A percentile compares a stretch with the other conserved stretches of the same genome.
Evolutionary conservation across 2,797 vertebrate genomes (phyloP).

Genomic region (Zenarchopterus dispar): DNA sequence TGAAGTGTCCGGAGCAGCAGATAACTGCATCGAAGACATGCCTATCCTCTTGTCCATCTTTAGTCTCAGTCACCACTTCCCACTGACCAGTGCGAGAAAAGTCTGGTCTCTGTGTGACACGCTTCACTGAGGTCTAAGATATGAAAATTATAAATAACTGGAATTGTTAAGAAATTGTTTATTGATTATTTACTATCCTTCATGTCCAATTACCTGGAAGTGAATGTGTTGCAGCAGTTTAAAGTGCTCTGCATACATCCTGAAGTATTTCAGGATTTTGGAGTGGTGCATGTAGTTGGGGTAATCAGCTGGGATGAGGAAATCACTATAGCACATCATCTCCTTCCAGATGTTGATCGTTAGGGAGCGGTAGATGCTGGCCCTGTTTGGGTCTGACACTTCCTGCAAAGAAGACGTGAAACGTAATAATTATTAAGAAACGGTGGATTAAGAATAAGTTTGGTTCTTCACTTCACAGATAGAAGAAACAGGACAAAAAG

Average conservation of each 20-base stretch:
- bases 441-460: too few species aligned
- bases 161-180: too few species aligned
- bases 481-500: too few species aligned
- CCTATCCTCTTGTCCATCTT: too few species aligned
- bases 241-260: slow-evolving; percentile 83
- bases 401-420: slow-evolving; percentile 51
- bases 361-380: slow-evolving; percentile 88
- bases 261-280: slow-evolving; percentile 87
- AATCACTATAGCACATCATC: slow-evolving; percentile 90
- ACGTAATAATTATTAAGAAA: too few species aligned
- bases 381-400: slow-evolving; percentile 73
- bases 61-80: slow-evolving; percentile 83
- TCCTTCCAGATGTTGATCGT: slow-evolving; percentile 92
- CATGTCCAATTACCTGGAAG: slow-evolving; percentile 79
- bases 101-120: slow-evolving; percentile 49
- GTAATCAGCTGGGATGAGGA: slow-evolving; percentile 88
- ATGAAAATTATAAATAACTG: background rate
- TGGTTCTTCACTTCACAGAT: too few species aligned
- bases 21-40: slow-evolving; percentile 67
- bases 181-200: background rate
- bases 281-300: slow-evolving; percentile 89
- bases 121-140: slow-evolving; percentile 83
- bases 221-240: slow-evolving; percentile 78
- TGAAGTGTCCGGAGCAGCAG: slow-evolving; percentile 90
- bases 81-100: slow-evolving; percentile 33